Percentiles rank a stretch among this genome's conserved stretches.
Evolutionary conservation across 2,797 vertebrate genomes (phyloP).

Genomic region (Lithobates sylvaticus): DNA sequence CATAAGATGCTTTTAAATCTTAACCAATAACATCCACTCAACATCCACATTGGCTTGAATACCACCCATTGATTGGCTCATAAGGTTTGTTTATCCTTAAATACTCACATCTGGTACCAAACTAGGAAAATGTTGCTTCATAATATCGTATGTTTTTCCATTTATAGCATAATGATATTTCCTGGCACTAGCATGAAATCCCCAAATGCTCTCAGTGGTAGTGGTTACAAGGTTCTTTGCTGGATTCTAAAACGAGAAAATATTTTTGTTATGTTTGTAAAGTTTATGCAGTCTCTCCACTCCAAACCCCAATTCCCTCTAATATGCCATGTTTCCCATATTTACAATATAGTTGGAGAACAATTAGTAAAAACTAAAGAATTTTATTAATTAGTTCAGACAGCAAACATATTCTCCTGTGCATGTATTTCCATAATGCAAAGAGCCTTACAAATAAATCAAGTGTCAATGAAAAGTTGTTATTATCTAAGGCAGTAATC

Average conservation of each 20-base stretch:
- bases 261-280: background rate
- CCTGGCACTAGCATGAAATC: conserved; percentile 25
- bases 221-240: background rate
- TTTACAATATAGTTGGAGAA: background rate
- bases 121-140: conserved; percentile 70
- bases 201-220: conserved; percentile 59
- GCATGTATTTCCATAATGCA: too few relatives aligned
- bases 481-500: too few relatives aligned
- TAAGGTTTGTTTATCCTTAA: background rate
- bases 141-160: conserved; percentile 72
- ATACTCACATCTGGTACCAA: conserved; percentile 74
- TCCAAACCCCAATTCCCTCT: background rate
- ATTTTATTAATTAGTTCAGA: too few relatives aligned
- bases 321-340: background rate
- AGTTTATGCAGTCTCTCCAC: background rate
- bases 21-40: too few relatives aligned
- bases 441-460: too few relatives aligned
- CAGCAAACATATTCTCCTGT: too few relatives aligned
- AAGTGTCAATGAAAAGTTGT: too few relatives aligned
- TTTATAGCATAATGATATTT: conserved; percentile 74
- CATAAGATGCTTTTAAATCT: too few relatives aligned
- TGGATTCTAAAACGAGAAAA: conserved; percentile 8
- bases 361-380: background rate
- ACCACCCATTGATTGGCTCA: too few relatives aligned
- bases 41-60: too few relatives aligned